Percentiles rank a stretch among this genome's conserved stretches.
These are phyloP conservation scores for Rhizoglyphus robini DNA, from an alignment of 1,140 invertebrate species.

Conservation along the genomic window DNA sequence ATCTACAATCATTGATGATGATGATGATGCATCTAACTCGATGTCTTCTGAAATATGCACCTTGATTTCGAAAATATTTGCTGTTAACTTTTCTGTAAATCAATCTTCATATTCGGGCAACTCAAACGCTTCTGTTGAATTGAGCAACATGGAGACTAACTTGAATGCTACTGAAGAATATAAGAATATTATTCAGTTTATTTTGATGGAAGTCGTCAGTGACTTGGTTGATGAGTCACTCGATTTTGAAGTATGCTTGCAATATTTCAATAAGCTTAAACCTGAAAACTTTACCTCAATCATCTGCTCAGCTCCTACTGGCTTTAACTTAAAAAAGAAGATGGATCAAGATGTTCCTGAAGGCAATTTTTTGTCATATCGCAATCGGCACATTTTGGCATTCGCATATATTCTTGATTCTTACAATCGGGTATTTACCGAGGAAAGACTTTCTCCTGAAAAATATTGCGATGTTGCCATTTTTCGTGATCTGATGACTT, in stretches of 20 bases:
- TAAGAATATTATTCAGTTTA: constrained; percentile 18
- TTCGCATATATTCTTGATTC: constrained; percentile 34
- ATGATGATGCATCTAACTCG: background rate
- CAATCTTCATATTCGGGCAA: background rate
- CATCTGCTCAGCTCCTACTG: background rate
- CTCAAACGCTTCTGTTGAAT: constrained; percentile 1
- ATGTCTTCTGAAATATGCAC: background rate
- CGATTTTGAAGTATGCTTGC: background rate
- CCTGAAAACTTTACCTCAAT: background rate
- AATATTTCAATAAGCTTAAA: constrained; percentile 10
- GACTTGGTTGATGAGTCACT: background rate
- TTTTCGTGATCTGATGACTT: constrained; percentile 43
- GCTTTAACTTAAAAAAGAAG: background rate
- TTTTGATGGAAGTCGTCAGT: background rate
- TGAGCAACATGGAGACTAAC: background rate
- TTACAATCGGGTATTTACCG: constrained; percentile 32
- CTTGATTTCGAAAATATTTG: constrained; percentile 15
- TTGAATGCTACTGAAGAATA: constrained; percentile 2
- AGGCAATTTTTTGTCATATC: constrained; percentile 5
- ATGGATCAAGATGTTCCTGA: background rate
- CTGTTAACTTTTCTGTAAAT: background rate
- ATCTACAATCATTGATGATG: background rate
- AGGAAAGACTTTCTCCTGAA: constrained; percentile 37
- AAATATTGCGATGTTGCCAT: constrained; percentile 44
- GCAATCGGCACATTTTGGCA: constrained; percentile 22